Evolutionary conservation across 1,140 invertebrate species (phyloP).

Genomic region (Eubasilissa regina): DNA sequence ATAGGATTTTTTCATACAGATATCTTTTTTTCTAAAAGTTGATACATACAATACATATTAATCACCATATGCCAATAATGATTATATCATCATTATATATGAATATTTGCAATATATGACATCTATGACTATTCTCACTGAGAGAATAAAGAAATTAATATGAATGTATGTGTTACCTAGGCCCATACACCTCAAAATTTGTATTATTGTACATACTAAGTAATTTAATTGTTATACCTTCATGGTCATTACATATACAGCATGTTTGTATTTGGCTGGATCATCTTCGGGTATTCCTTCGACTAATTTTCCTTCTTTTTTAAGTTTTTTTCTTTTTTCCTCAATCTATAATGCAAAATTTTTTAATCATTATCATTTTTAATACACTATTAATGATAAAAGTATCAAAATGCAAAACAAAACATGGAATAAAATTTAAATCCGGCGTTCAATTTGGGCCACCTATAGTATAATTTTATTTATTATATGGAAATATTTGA

Average conservation of each 20-base stretch:
- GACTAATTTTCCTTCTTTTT: conserved; percentile 89
- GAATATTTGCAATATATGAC: too few relatives aligned
- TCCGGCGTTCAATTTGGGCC: too few relatives aligned
- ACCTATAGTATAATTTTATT: too few relatives aligned
- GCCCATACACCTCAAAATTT: not conserved
- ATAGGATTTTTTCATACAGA: too few relatives aligned
- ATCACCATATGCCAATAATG: too few relatives aligned
- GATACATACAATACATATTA: too few relatives aligned
- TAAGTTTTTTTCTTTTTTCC: conserved; percentile 95
- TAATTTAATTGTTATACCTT: conserved; percentile 73
- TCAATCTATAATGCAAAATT: conserved; percentile 78
- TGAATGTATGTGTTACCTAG: not conserved
- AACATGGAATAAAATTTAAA: not conserved
- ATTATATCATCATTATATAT: too few relatives aligned
- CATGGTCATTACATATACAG: conserved; percentile 97
- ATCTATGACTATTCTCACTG: too few relatives aligned
- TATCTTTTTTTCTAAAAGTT: too few relatives aligned
- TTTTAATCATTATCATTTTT: too few relatives aligned
- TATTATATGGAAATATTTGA: too few relatives aligned
- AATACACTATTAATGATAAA: too few relatives aligned
- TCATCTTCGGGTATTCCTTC: conserved; percentile 94
- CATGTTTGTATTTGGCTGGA: conserved; percentile 92
- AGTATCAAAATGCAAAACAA: not conserved
- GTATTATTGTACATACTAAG: not conserved
- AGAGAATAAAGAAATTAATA: not conserved